Evolutionary conservation across 2,888 invertebrate genomes (phyloP).

Genomic region (Cheilosia vernalis): DNA sequence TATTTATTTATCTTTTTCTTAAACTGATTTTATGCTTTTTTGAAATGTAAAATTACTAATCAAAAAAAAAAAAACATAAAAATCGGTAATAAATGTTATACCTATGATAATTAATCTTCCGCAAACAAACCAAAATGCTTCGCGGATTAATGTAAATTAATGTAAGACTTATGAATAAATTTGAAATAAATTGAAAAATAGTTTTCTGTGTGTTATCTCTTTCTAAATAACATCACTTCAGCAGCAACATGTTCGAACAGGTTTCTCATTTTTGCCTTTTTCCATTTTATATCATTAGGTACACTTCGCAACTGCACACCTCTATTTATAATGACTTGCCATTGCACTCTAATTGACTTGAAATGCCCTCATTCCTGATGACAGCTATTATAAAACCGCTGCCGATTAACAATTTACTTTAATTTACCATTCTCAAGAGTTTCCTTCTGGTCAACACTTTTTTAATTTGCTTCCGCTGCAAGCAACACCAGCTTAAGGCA

Average conservation of each 20-base stretch:
- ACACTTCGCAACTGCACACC: neutral
- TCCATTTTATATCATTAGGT: conserved; percentile 5
- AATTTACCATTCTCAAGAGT: conserved; percentile 30
- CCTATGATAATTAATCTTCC: too few relatives aligned
- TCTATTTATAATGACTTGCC: conserved; percentile 13
- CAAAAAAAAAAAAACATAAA: too few relatives aligned
- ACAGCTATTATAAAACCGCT: conserved; percentile 62
- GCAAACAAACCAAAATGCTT: too few relatives aligned
- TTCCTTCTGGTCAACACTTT: conserved; percentile 43
- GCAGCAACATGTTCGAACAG: neutral
- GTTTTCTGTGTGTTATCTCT: too few relatives aligned
- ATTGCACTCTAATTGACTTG: conserved; percentile 41
- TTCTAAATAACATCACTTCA: too few relatives aligned
- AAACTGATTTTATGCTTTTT: too few relatives aligned
- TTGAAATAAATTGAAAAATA: too few relatives aligned
- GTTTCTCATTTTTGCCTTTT: neutral
- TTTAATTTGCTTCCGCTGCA: conserved; percentile 59
- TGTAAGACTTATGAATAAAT: too few relatives aligned
- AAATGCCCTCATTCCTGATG: conserved; percentile 42
- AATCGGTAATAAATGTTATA: too few relatives aligned
- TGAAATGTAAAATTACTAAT: too few relatives aligned
- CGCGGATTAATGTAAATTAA: too few relatives aligned
- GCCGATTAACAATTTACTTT: conserved; percentile 52
- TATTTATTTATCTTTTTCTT: too few relatives aligned
- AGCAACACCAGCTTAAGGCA: conserved; percentile 39